Base-by-base conservation (phyloP, 53 echinoderm and acorn worm species). In the Echinometra lucunter region DNA sequence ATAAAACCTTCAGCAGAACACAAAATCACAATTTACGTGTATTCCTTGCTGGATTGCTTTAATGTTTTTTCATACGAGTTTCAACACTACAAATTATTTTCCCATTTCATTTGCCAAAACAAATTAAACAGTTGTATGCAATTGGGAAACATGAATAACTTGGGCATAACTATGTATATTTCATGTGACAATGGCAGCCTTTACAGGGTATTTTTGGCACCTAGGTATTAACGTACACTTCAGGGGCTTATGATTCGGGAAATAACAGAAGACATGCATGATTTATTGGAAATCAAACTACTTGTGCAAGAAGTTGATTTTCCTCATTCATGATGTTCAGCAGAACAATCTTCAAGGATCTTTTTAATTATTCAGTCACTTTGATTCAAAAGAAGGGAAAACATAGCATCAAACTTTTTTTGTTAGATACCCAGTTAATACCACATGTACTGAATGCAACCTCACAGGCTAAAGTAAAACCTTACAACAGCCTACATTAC, bases 1-100 rank as follows among this genome's bases (percentile, higher is more conserved):
- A n/a, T 47, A 85, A 47, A 85, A 49, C 85, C 85, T 27, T 85
- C 85, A 85, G 85, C 85, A 28, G 49, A 49, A 49, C 42, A 30
- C 28, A 9, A 85, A 49, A 85, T 85, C 85, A 85, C 47, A 27
- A n/a, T n/a, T n/a, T n/a, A n/a, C n/a, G 25, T 6, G 7, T 53
- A 42, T 23, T 81, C 81, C 37, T 38, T 37, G 38, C 16, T 78
- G 18, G 78, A 78, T 21, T 40, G 40, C 12, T 40, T 40, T 37
- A 0, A 75, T 10, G 17, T 75, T 78, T n/a, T n/a, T 78, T 42
- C 81, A 42, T 7, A 81, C 44, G 18, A 42, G 81, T 42, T 81
- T 21, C 23, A 74, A 28, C 19, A 35, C 23, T 21, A 0, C 63
- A 37, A 11, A 74, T 74, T 34, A 35, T 74, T 34, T 32, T 35